These are phyloP conservation scores for Tychaedon coryphoeus DNA, from an alignment of 2,113 vertebrate genomes.

Conservation along the genomic window DNA sequence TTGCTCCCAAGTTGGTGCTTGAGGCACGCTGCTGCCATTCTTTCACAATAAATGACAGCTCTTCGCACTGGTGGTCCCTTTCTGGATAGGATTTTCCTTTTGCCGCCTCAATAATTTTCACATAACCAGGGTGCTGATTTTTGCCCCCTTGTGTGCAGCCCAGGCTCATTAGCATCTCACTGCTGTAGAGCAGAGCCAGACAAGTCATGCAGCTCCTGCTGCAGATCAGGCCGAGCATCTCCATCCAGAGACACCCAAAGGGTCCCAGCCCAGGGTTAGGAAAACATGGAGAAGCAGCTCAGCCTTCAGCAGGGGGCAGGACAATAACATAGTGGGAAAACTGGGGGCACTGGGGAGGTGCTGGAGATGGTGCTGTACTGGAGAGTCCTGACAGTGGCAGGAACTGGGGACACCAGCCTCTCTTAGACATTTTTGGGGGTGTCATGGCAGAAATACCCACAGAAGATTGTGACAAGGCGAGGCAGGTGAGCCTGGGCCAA, in stretches of 20 bases:
- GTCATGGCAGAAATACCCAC: background rate
- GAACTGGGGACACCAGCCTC: background rate
- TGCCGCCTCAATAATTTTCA: background rate
- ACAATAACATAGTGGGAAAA: rapidly evolving
- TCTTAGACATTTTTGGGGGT: rapidly evolving
- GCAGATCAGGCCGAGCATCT: background rate
- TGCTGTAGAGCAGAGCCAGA: background rate
- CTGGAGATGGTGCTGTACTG: background rate
- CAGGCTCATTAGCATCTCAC: background rate
- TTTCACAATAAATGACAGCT: conserved; percentile 13
- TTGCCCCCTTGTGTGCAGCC: rapidly evolving
- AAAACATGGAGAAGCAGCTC: background rate
- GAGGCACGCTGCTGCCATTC: rapidly evolving
- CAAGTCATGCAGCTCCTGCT: background rate
- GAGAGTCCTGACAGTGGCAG: background rate
- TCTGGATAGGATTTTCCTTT: background rate
- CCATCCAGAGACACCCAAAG: background rate
- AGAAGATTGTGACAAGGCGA: background rate
- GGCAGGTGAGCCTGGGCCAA: rapidly evolving
- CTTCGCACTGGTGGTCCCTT: background rate
- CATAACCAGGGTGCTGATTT: background rate
- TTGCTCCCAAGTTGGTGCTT: background rate
- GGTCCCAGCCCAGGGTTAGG: background rate
- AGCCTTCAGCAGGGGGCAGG: too few relatives aligned
- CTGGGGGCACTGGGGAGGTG: rapidly evolving